These are phyloP conservation scores for Dione juno DNA, from an alignment of 2,888 invertebrate genomes.

Conservation along the genomic window DNA sequence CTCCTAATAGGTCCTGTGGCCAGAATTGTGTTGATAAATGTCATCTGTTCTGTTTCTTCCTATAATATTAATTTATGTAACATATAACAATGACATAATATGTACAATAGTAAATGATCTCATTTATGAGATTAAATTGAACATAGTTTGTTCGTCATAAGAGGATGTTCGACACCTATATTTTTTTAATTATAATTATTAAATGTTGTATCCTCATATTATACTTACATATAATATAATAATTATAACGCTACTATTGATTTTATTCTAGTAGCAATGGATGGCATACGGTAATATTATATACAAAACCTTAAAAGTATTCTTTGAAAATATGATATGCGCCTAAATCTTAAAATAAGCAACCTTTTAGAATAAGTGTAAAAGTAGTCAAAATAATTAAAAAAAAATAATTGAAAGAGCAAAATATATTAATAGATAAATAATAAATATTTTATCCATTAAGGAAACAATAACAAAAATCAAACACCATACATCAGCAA, in stretches of 20 bases:
- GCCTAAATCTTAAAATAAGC: background rate
- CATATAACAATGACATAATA: background rate
- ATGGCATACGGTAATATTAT: too few species aligned
- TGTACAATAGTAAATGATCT: background rate
- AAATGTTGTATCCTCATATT: too few species aligned
- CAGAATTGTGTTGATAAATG: slow-evolving; percentile 87
- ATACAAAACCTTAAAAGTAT: background rate
- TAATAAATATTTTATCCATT: background rate
- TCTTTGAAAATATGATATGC: background rate
- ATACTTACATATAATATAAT: too few species aligned
- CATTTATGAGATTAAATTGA: too few species aligned
- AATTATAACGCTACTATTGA: too few species aligned
- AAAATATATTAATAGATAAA: too few species aligned
- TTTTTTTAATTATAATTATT: too few species aligned
- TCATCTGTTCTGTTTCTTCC: slow-evolving; percentile 87
- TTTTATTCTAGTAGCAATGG: too few species aligned
- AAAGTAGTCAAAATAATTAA: background rate
- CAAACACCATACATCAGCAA: slow-evolving; percentile 4
- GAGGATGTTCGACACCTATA: too few species aligned
- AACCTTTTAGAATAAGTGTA: background rate
- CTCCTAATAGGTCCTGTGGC: slow-evolving; percentile 88
- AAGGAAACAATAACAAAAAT: background rate
- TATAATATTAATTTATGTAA: slow-evolving; percentile 56
- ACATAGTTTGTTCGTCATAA: too few species aligned
- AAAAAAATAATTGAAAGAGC: background rate